Conservation (phyloP, 1,140 invertebrate species). For the Drosophila rhopaloa region DNA sequence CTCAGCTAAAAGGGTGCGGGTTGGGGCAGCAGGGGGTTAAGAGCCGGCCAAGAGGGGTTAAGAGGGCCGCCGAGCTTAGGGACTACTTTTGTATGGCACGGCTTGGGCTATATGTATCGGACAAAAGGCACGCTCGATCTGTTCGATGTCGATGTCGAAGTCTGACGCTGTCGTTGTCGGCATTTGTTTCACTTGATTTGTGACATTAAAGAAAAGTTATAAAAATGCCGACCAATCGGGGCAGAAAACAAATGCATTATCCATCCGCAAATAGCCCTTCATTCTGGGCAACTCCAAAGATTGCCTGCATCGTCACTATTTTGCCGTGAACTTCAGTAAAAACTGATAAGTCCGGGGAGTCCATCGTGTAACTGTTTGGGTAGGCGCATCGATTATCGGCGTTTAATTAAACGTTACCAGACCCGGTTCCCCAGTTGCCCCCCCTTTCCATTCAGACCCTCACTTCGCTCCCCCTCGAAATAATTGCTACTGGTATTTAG, state of each 20-base stretch:
- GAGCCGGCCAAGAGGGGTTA: slow-evolving; percentile 4
- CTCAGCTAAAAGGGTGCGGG: slow-evolving; percentile 21
- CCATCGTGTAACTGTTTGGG: slow-evolving; percentile 65
- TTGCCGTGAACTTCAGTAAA: slow-evolving; percentile 65
- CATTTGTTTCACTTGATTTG: slow-evolving; percentile 81
- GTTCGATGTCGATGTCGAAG: slow-evolving; percentile 20
- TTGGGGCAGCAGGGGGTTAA: not conserved
- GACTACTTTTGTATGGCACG: slow-evolving; percentile 31
- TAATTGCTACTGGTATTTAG: slow-evolving; percentile 82
- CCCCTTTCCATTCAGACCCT: not conserved
- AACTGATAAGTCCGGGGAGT: slow-evolving; percentile 46
- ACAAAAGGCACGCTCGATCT: slow-evolving; percentile 80
- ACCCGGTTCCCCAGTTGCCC: not conserved
- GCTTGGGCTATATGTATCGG: slow-evolving; percentile 47
- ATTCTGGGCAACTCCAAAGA: slow-evolving; percentile 3
- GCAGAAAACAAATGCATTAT: slow-evolving; percentile 26
- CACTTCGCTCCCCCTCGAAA: slow-evolving; percentile 39
- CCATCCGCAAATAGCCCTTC: slow-evolving; percentile 31
- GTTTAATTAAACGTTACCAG: slow-evolving; percentile 74
- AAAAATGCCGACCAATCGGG: slow-evolving; percentile 62
- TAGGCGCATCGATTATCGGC: slow-evolving; percentile 77
- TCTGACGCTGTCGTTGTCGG: slow-evolving; percentile 44
- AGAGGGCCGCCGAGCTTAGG: slow-evolving; percentile 30
- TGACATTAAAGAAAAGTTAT: slow-evolving; percentile 78
- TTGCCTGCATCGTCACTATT: slow-evolving; percentile 11